These are phyloP conservation scores for Pholis gunnellus DNA, from an alignment of 2,113 vertebrate species.

Conservation along the genomic window DNA sequence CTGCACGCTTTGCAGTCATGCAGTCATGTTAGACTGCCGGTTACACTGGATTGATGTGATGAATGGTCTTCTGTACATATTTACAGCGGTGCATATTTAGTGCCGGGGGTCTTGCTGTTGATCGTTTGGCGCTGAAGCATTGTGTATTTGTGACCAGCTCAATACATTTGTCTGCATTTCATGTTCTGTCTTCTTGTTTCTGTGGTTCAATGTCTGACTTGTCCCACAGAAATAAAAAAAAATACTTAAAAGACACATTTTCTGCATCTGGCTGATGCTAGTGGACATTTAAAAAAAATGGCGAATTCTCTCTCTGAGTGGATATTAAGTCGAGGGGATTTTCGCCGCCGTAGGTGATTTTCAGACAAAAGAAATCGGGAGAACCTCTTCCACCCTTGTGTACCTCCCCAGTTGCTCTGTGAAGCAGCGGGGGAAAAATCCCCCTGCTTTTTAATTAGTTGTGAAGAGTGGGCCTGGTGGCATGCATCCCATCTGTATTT, in stretches of 20 bases:
- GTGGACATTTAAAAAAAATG: not conserved
- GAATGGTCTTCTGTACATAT: not conserved
- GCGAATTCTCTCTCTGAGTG: not conserved
- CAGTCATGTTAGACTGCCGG: slow-evolving; percentile 16
- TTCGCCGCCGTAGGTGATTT: not conserved
- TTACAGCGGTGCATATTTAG: not conserved
- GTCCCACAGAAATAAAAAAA: not conserved
- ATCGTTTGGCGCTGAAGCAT: not conserved
- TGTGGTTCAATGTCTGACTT: not conserved
- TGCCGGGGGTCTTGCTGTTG: not conserved
- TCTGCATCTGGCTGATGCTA: not conserved
- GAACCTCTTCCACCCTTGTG: not conserved
- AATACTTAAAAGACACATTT: not conserved
- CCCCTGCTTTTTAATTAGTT: slow-evolving; percentile 67
- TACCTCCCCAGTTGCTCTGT: slow-evolving; percentile 35
- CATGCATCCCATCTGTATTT: slow-evolving; percentile 59
- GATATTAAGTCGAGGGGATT: not conserved
- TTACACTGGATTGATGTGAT: slow-evolving; percentile 8
- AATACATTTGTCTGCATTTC: not conserved
- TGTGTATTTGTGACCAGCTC: not conserved
- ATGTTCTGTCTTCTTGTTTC: not conserved
- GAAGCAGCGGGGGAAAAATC: slow-evolving; percentile 45
- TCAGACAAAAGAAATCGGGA: slow-evolving; percentile 10
- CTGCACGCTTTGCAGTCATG: not conserved
- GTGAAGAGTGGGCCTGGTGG: slow-evolving; percentile 46